Evolutionary conservation across 2,888 invertebrate genomes (phyloP), one percentile per base, ranked within the genome.

Genomic region (Marronus borbonicus): DNA sequence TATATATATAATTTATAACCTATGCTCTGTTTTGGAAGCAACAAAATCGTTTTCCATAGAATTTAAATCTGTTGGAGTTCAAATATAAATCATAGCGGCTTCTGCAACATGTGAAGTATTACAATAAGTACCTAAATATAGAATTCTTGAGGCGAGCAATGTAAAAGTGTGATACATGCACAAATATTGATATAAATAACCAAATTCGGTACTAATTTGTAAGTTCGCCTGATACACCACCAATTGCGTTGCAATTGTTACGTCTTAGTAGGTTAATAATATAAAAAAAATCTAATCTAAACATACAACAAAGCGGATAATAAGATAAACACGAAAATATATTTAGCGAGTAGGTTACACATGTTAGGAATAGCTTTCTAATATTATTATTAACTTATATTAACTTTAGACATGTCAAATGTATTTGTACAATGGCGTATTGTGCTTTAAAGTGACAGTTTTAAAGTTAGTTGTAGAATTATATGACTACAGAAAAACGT

Each of bases 401-500:
- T 62, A 20, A 20, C 20, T 17, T 2, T 17, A 58, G 17, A 17
- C 14, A 24, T 62, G 28, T 62, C 28, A 62, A 62, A 31, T 12
- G 10, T 31, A 31, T 62, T 62, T 28, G 10, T 4, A 31, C 14
- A 62, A 62, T 24, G 62, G 10, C 14, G n/a, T 14, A 28, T 31
- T 62, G 24, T 62, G 24, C 24, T 31, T 62, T 24, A 62, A 62
- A 62, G 62, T 62, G 62, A 28, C 62, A 62, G 62, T 62, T 62
- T 62, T 62, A 62, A 24, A 62, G 62, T 62, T 62, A 14, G 5
- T 62, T 31, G 14, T 62, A 10, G n/a, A 31, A 62, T 62, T 62
- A 62, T 62, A 14, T 31, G 14, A 24, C 62, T 28, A 31, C 12
- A 31, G 24, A 28, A 28, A 31, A 62, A 62, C 62, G 62, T 62